Evolutionary conservation across 1,140 invertebrate species (phyloP), one percentile per base, ranked within the genome.

Genomic region (Diabrotica undecimpunctata): DNA sequence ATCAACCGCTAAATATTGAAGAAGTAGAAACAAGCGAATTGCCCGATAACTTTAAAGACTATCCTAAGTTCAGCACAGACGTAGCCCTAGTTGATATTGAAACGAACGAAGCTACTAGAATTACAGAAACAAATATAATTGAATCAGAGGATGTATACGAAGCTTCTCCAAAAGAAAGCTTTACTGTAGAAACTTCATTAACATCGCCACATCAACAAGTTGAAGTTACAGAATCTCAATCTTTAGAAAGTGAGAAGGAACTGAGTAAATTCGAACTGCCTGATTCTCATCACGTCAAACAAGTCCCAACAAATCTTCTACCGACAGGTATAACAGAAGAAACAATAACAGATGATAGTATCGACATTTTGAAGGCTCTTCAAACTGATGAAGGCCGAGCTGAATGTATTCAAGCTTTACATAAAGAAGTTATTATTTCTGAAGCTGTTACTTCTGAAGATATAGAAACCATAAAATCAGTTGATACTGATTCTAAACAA

Each of bases 281-380:
- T 7, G 83, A 86, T 66, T 76, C 76, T 37, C 83, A 86, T 67
- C 81, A 76, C 65, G 80, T 81, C 5, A 86, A 84, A 79, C 66
- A 77, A 41, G 76, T 81, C 5, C 78, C 83, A 9, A 78, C 80
- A 2, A 83, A 85, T 70, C 78, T 83, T 25, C 68, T 86, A 0
- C 76, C 82, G 65, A 85, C 85, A n/a, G 74, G 84, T 52, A 74
- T 87, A 65, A 79, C 86, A 51, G 83, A 87, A 77, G 84, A 88
- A 81, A 83, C 83, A 13, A 75, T 78, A 62, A 71, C 81, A 12
- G 79, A 85, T 65, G 81, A 83, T 72, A 77, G 78, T 58, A 66
- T 84, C 11, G 80, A 78, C 13, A 62, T 79, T 51, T 62, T 87
- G n/a, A 66, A 73, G 5, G 70, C 82, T 69, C 74, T 80, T 14